These are phyloP conservation scores for Metacarcinus magister DNA, from an alignment of 2,888 invertebrate species.

Conservation along the genomic window DNA sequence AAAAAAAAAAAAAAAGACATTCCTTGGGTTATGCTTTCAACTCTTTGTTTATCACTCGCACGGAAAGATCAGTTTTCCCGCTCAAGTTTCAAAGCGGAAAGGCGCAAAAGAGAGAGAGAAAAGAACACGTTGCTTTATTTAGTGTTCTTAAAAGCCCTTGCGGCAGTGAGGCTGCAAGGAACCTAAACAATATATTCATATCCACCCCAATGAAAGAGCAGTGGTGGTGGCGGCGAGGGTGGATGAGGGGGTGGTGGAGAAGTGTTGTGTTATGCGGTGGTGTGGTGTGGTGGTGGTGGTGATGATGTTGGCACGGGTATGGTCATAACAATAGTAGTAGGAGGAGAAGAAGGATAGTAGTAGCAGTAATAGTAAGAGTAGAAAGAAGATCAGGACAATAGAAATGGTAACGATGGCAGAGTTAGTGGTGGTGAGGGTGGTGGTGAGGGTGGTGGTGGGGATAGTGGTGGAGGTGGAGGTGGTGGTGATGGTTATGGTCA, in stretches of 20 bases:
- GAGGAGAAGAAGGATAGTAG: too few relatives aligned
- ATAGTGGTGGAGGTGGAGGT: background rate
- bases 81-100: background rate
- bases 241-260: background rate
- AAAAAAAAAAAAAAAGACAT: background rate
- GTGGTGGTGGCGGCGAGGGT: background rate
- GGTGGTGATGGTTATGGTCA: background rate
- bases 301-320: background rate
- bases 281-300: slow-evolving; percentile 5
- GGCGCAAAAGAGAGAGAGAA: background rate
- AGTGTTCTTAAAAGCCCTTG: slow-evolving; percentile 23
- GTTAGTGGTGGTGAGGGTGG: background rate
- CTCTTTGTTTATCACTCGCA: background rate
- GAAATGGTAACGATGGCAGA: background rate
- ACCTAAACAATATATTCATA: slow-evolving; percentile 21
- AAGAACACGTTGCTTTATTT: background rate
- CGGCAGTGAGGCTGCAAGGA: background rate
- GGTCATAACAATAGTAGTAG: background rate
- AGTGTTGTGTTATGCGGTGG: background rate
- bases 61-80: background rate
- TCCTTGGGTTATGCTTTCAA: background rate
- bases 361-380: background rate
- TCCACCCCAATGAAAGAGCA: background rate
- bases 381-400: background rate
- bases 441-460: background rate